Percentiles rank a stretch among this genome's conserved stretches.
Conservation (phyloP, 1,140 invertebrate genomes). For the Neuroterus valhalla region DNA sequence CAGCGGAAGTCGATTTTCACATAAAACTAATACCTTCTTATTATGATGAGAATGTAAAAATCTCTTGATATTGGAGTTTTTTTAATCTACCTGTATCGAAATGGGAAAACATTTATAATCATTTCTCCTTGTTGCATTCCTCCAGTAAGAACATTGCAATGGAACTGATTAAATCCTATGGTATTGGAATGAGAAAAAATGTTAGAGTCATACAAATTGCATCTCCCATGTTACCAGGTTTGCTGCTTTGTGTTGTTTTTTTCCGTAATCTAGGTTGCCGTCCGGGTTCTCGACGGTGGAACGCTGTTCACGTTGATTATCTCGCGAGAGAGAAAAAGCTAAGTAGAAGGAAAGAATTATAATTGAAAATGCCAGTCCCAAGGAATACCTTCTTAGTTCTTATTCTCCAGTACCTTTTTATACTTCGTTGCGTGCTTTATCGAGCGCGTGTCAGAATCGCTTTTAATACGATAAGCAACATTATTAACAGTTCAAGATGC, state of each 20-base stretch:
- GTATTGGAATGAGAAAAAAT: slow-evolving; percentile 13
- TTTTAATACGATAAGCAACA: slow-evolving; percentile 24
- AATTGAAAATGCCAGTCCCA: slow-evolving; percentile 29
- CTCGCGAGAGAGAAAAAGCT: slow-evolving; percentile 22
- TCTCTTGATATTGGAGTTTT: too few relatives aligned
- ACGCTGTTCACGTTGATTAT: slow-evolving; percentile 30
- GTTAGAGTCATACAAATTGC: slow-evolving; percentile 29
- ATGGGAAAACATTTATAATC: not conserved
- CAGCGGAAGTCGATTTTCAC: too few relatives aligned
- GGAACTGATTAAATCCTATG: slow-evolving; percentile 12
- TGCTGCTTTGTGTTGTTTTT: slow-evolving; percentile 23
- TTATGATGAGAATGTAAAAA: too few relatives aligned
- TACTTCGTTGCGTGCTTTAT: slow-evolving; percentile 18
- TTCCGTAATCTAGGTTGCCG: slow-evolving; percentile 23
- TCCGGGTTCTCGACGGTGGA: slow-evolving; percentile 12
- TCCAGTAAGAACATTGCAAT: not conserved
- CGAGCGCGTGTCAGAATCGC: slow-evolving; percentile 13
- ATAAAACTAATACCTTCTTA: too few relatives aligned
- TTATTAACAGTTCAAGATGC: slow-evolving; percentile 24
- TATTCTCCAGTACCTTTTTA: slow-evolving; percentile 18
- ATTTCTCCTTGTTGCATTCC: not conserved
- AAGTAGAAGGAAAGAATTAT: slow-evolving; percentile 28
- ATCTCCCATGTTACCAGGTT: slow-evolving; percentile 25
- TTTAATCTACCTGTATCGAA: too few relatives aligned
- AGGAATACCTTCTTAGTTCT: slow-evolving; percentile 24